Percentiles rank a stretch among this genome's conserved stretches.
Conservation (phyloP, 2,888 invertebrate species). For the Drosophila paranaensis region DNA sequence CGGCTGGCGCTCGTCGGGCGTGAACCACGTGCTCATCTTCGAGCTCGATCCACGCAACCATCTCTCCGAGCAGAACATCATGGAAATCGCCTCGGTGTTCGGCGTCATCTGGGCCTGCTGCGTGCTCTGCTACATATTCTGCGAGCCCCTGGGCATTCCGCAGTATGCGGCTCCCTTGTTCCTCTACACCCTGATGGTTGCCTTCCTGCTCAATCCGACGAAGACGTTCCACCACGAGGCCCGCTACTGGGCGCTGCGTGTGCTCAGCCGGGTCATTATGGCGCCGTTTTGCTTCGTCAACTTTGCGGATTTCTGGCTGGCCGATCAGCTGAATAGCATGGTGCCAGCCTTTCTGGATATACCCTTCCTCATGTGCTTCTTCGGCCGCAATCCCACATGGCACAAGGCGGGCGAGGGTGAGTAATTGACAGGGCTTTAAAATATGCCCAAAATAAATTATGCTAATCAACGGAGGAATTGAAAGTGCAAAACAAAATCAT, state of each 20-base stretch:
- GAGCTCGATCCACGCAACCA: slow-evolving; percentile 93
- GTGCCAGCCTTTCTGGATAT: slow-evolving; percentile 91
- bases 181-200: slow-evolving; percentile 88
- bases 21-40: slow-evolving; percentile 93
- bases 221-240: slow-evolving; percentile 91
- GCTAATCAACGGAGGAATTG: neutral
- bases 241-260: slow-evolving; percentile 89
- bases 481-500: neutral
- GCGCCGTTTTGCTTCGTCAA: slow-evolving; percentile 92
- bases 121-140: slow-evolving; percentile 89
- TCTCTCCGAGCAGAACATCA: slow-evolving; percentile 90
- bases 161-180: slow-evolving; percentile 91
- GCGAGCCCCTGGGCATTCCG: slow-evolving; percentile 88
- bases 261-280: slow-evolving; percentile 87
- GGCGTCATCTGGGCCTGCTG: slow-evolving; percentile 90
- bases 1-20: slow-evolving; percentile 92
- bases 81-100: slow-evolving; percentile 91
- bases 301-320: slow-evolving; percentile 95
- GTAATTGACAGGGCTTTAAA: slow-evolving; percentile 19
- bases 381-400: slow-evolving; percentile 87
- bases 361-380: slow-evolving; percentile 92
- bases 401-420: slow-evolving; percentile 83
- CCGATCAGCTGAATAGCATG: slow-evolving; percentile 93
- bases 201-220: slow-evolving; percentile 91
- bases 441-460: neutral